A percentile compares a stretch with the other conserved stretches of the same genome.
Conservation (phyloP, 2,797 vertebrate species). For the Ptychadena robeensis region DNA sequence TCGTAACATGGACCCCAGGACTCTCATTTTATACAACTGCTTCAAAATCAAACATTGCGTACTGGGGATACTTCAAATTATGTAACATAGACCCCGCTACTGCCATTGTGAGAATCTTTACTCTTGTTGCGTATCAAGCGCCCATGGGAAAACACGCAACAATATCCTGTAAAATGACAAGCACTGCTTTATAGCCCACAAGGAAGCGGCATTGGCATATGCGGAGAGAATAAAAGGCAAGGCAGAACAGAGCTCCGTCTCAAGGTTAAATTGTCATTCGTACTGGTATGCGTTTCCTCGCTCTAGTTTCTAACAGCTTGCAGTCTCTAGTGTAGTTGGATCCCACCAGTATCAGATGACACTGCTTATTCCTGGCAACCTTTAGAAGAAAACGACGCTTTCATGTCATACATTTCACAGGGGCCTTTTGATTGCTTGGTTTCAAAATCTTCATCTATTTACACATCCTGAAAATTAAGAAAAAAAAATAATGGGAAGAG, state of each 20-base stretch:
- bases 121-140: not conserved
- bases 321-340: conserved; percentile 42
- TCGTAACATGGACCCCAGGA: no score
- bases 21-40: no score
- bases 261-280: conserved; percentile 62
- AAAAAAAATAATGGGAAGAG: not conserved
- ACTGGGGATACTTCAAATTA: no score
- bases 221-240: conserved; percentile 24
- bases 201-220: conserved; percentile 14
- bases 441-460: conserved; percentile 6
- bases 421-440: conserved; percentile 32
- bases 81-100: not conserved
- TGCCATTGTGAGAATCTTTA: not conserved
- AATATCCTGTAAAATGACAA: not conserved
- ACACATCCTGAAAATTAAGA: not conserved
- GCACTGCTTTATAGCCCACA: not conserved
- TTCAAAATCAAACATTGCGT: not conserved
- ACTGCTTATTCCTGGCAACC: conserved; percentile 58
- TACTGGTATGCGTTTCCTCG: conserved; percentile 29
- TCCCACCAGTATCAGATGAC: conserved; percentile 54
- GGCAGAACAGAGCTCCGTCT: conserved; percentile 37
- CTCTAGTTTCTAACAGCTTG: conserved; percentile 50
- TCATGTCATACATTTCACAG: conserved; percentile 49
- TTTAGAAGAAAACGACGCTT: conserved; percentile 53
- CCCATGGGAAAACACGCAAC: not conserved